phyloP scores from a whole-genome alignment of 2,888 invertebrate species.

The Andrena dorsata region DNA sequence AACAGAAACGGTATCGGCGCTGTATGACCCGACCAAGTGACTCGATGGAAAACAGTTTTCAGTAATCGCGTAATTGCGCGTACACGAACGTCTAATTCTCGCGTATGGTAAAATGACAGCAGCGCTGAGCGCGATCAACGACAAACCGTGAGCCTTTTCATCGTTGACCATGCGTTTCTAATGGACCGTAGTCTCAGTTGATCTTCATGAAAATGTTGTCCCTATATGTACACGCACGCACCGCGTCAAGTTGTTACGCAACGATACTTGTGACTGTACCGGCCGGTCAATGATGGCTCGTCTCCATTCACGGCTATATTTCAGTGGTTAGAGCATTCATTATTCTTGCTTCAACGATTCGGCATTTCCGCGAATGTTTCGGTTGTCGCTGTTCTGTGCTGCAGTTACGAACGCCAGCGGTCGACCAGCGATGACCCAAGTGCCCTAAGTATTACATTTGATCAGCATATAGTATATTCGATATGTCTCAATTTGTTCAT shows the following conservation, averaged over 20 bases:
- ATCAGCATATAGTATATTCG: background rate
- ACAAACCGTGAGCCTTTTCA: slow-evolving; percentile 51
- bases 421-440: slow-evolving; percentile 8
- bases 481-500: too few species aligned
- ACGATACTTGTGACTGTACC: slow-evolving; percentile 6
- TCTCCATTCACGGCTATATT: background rate
- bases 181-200: slow-evolving; percentile 5
- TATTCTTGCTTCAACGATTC: background rate
- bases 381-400: background rate
- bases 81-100: background rate
- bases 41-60: slow-evolving; percentile 6
- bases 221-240: background rate
- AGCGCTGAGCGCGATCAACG: slow-evolving; percentile 33
- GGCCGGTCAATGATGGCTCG: slow-evolving; percentile 15
- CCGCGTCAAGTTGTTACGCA: slow-evolving; percentile 42
- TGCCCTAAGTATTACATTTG: slow-evolving; percentile 7
- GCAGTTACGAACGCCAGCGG: slow-evolving; percentile 13
- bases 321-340: background rate
- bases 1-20: background rate
- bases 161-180: slow-evolving; percentile 31
- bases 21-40: background rate
- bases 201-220: slow-evolving; percentile 5
- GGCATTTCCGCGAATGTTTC: slow-evolving; percentile 5
- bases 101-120: slow-evolving; percentile 46
- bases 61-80: background rate